Conservation (phyloP, 2,888 invertebrate species). For the Acanthosepion esculentum region DNA sequence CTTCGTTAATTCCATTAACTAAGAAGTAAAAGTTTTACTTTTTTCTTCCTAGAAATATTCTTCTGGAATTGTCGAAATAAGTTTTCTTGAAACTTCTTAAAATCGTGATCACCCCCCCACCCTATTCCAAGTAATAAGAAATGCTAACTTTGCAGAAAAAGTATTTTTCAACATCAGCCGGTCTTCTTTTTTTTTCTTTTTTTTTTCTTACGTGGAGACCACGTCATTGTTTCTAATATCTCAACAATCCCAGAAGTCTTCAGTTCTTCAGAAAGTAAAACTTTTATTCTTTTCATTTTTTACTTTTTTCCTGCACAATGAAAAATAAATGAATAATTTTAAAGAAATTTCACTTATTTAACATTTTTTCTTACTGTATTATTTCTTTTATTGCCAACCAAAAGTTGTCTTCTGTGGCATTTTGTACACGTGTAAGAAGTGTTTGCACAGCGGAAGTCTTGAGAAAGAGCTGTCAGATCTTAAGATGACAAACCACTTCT, state of each 20-base stretch:
- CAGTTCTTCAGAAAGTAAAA: background rate
- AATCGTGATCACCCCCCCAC: background rate
- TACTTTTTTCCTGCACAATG: no score
- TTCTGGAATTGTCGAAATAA: background rate
- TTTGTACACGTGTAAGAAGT: slow-evolving; percentile 16
- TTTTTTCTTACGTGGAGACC: background rate
- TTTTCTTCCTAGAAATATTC: background rate
- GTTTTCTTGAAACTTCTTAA: background rate
- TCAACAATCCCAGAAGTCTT: no score
- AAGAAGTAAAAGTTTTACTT: background rate
- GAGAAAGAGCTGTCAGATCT: no score
- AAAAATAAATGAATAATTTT: no score
- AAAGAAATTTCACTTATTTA: no score
- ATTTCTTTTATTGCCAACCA: no score
- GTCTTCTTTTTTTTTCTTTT: background rate
- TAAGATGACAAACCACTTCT: no score
- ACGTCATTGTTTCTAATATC: background rate
- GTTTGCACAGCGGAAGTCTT: background rate
- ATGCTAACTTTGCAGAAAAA: background rate
- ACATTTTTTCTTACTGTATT: no score
- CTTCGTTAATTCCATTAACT: no score
- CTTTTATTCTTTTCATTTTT: no score
- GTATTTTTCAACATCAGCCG: background rate
- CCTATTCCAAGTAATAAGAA: background rate
- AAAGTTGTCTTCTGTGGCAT: no score